Evolutionary conservation across 2,888 invertebrate genomes (phyloP), one percentile per base, ranked within the genome.

Genomic region (Megalurothrips usitatus): DNA sequence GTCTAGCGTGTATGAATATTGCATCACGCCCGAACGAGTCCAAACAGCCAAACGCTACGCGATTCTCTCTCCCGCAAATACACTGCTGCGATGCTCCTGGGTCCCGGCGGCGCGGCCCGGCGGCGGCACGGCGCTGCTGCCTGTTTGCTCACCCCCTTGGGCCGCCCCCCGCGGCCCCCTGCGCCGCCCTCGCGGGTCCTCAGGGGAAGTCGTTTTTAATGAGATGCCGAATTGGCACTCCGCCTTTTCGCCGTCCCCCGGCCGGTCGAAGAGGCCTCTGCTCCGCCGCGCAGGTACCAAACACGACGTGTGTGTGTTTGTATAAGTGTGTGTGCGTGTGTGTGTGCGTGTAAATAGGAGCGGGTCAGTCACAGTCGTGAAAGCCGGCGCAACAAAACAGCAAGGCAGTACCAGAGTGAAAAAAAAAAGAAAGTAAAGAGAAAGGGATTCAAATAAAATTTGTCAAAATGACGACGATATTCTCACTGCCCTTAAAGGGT

Each of bases 1-100:
- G 68, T 75, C 68, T 75, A 43, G 68, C 68, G 68, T 75, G 68
- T 75, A 75, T 75, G 68, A 75, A 75, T 75, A 75, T 75, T 75
- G 68, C 68, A 75, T 75, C 68, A 75, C 68, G 23, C 68, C 23
- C 68, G 68, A 75, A 75, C 68, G 68, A 75, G 68, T 26, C 12
- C 68, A 75, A 75, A 75, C 68, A 75, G 68, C 23, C 26, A 75
- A 12, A 23, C 23, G 52, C 68, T n/a, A 26, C 68, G 68, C 68
- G 68, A 26, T 75, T 23, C 68, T 12, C 19, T 58, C 19, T 58
- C 68, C 11, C 17, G 1, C 58, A 58, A 58, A 58, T 58, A 58
- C 58, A 43, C 34, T 43, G 34, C 14, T 52, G 58, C 58, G 14
- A 17, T 52, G 12, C 14, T n/a, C n/a, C n/a, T n/a, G n/a, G n/a